A percentile compares a stretch with the other conserved stretches of the same genome.
These are phyloP conservation scores for Phenacoccus solenopsis DNA, from an alignment of 1,140 invertebrate genomes.

Conservation along the genomic window DNA sequence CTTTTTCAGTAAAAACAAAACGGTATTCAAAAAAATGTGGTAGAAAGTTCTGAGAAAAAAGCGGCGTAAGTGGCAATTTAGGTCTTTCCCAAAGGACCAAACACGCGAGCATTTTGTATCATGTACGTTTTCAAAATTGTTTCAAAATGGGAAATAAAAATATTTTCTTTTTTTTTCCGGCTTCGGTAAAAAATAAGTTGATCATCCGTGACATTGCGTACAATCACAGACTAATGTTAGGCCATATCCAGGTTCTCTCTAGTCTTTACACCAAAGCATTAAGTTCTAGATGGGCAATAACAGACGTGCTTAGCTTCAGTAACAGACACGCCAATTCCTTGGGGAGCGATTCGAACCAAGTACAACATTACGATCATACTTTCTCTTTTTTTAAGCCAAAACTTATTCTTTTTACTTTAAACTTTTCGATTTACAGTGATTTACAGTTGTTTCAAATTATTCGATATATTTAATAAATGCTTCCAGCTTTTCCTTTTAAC, in stretches of 20 bases:
- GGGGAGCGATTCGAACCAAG: background rate
- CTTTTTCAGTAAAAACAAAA: background rate
- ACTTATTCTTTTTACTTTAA: background rate
- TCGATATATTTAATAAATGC: background rate
- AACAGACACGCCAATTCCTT: background rate
- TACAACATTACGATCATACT: slow-evolving; percentile 5
- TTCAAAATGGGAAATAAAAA: slow-evolving; percentile 12
- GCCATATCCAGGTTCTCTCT: slow-evolving; percentile 6
- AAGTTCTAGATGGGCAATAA: slow-evolving; percentile 17
- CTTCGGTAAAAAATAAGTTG: slow-evolving; percentile 16
- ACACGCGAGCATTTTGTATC: background rate
- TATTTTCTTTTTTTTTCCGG: slow-evolving; percentile 11
- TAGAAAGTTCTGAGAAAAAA: slow-evolving; percentile 7
- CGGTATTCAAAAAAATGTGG: slow-evolving; percentile 17
- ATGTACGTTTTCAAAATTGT: slow-evolving; percentile 8
- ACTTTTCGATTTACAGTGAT: background rate
- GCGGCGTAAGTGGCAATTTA: slow-evolving; percentile 10
- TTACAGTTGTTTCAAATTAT: background rate
- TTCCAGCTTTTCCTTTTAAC: background rate
- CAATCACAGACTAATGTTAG: slow-evolving; percentile 14
- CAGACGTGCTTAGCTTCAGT: slow-evolving; percentile 13
- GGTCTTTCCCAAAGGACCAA: slow-evolving; percentile 4
- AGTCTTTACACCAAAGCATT: slow-evolving; percentile 12
- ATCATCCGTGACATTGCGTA: slow-evolving; percentile 16
- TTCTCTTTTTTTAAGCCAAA: background rate